Evolutionary conservation across 1,140 invertebrate species (phyloP).

Genomic region (Nymphalis io): DNA sequence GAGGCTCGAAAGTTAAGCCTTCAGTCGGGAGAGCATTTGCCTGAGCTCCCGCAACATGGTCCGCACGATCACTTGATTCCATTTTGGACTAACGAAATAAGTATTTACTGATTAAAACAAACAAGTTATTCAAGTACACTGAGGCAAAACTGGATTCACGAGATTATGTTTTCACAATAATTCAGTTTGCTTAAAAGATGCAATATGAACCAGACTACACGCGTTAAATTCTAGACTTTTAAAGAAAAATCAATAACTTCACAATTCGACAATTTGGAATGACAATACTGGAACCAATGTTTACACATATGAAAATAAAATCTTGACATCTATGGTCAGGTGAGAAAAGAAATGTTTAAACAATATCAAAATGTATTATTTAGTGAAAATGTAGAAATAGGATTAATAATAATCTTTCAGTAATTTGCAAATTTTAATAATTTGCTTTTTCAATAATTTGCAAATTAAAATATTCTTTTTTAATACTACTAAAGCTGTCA

Average conservation of each 20-base stretch:
- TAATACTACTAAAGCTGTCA: too few relatives aligned
- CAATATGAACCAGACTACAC: not conserved
- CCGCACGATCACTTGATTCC: conserved; percentile 8
- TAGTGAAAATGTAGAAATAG: too few relatives aligned
- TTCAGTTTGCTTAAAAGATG: not conserved
- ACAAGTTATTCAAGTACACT: not conserved
- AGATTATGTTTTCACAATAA: not conserved
- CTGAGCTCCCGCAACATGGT: conserved; percentile 53
- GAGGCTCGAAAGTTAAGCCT: conserved; percentile 43
- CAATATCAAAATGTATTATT: too few relatives aligned
- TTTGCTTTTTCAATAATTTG: too few relatives aligned
- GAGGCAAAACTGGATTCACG: not conserved
- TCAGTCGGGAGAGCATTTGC: conserved; percentile 47
- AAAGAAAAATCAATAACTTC: conserved; percentile 8
- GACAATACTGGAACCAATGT: conserved; percentile 57
- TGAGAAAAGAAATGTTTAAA: too few relatives aligned
- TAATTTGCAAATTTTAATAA: too few relatives aligned
- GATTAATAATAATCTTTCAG: too few relatives aligned
- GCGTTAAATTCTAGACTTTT: conserved; percentile 9
- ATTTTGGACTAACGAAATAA: not conserved
- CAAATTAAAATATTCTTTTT: too few relatives aligned
- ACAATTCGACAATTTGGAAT: not conserved
- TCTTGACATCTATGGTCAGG: not conserved
- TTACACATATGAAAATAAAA: conserved; percentile 16
- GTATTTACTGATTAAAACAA: not conserved